A percentile compares a stretch with the other conserved stretches of the same genome.
These are phyloP conservation scores for Barypeithes pellucidus DNA, from an alignment of 2,888 invertebrate species.

Conservation along the genomic window DNA sequence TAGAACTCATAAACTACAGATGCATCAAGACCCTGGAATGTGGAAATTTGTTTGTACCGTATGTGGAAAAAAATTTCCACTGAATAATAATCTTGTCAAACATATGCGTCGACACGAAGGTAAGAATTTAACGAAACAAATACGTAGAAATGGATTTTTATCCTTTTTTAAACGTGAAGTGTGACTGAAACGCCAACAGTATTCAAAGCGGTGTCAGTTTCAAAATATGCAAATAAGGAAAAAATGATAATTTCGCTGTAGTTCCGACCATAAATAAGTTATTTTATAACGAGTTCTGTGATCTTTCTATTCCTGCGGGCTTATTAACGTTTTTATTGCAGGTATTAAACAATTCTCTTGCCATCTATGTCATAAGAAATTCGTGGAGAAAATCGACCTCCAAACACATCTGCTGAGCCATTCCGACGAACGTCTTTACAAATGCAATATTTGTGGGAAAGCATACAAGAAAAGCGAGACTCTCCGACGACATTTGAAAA, in stretches of 20 bases:
- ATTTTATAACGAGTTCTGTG: no score
- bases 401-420: conserved; percentile 61
- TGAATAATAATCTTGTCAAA: conserved; percentile 62
- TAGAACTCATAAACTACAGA: conserved; percentile 63
- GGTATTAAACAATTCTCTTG: conserved; percentile 63
- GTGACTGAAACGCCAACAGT: no score
- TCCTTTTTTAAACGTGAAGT: no score
- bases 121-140: no score
- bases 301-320: no score
- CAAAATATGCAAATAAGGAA: no score
- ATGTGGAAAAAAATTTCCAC: conserved; percentile 62
- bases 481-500: conserved; percentile 59
- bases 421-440: conserved; percentile 61
- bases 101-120: conserved; percentile 62
- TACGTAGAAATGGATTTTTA: no score
- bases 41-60: conserved; percentile 64
- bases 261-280: no score
- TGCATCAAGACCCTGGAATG: conserved; percentile 62
- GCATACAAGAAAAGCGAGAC: conserved; percentile 72
- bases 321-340: conserved; percentile 10
- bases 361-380: conserved; percentile 61
- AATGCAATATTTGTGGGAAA: conserved; percentile 72
- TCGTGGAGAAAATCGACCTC: conserved; percentile 61
- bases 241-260: no score
- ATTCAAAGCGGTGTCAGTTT: no score